Base-by-base conservation (phyloP, 2,113 vertebrate genomes). In the Coturnix japonica region DNA sequence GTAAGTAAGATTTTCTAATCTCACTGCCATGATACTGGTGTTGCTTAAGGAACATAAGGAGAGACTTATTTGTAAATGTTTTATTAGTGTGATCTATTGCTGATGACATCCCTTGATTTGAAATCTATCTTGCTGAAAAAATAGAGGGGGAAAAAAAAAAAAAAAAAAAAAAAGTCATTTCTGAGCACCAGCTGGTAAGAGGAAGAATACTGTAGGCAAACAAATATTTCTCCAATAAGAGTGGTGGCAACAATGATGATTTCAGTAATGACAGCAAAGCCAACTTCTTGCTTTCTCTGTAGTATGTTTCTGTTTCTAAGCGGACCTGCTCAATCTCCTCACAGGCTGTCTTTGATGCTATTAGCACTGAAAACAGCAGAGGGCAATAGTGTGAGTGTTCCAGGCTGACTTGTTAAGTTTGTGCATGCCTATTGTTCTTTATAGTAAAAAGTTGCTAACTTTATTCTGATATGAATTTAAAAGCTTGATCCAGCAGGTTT, bases 11-110 rank as follows among this genome's bases (percentile, higher is more conserved):
- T n/a, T 3, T 83, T 83, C 53, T 75, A 85, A 67, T 28, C 11
- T 81, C 25, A 65, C 23, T 8, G 11, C 15, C 14, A 9, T 73
- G 9, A 7, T 71, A 41, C 0, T 0, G 2, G 1, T 63, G 11
- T 35, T 57, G 7, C 33, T 85, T 75, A 61, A 83, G 63, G 26
- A 53, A 59, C 13, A 3, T 4, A 57, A 26, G 39, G 21, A 57
- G 17, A 66, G 6, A 13, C 31, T 89, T 70, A 41, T 3, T 28
- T 39, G 19, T n/a, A n/a, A 11, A 8, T 35, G 8, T 6, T 65
- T 57, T 60, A 43, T 33, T 53, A 70, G 26, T 44, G 26, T 1
- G 2, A 39, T 63, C 31, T 22, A 39, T 44, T 66, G 44, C 9
- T 2, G 2, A 47, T 79, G 43, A 69, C 22, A 19, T 49, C 13